phyloP scores from a whole-genome alignment of 2,888 invertebrate genomes.

The Rhabditoides inermis region DNA sequence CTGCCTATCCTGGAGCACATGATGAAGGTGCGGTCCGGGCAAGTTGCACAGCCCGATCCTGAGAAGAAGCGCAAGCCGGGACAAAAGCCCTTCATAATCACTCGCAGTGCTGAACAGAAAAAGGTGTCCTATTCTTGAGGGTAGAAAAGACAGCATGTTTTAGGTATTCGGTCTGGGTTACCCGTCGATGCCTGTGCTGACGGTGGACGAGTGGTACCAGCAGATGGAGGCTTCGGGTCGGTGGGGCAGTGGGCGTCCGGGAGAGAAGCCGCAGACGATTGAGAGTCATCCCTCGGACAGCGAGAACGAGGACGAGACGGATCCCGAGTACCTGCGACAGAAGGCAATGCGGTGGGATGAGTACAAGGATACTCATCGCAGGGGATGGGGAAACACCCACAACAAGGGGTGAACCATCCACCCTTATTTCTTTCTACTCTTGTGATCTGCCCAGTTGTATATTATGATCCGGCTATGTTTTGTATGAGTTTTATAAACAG shows the following conservation, averaged over 20 bases:
- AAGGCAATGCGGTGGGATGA: conserved; percentile 38
- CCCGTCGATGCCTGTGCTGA: conserved; percentile 81
- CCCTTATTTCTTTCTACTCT: background rate
- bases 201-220: conserved; percentile 89
- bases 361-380: conserved; percentile 45
- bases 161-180: conserved; percentile 82
- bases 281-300: conserved; percentile 16
- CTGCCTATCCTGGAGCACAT: conserved; percentile 19
- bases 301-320: conserved; percentile 28
- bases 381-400: conserved; percentile 49
- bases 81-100: conserved; percentile 73
- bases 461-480: no score
- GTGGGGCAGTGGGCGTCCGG: conserved; percentile 9
- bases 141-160: background rate
- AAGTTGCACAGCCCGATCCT: conserved; percentile 1
- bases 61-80: conserved; percentile 1
- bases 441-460: no score
- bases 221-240: conserved; percentile 69
- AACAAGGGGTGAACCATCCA: conserved; percentile 40
- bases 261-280: background rate
- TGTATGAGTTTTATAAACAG: background rate
- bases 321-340: conserved; percentile 18
- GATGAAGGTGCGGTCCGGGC: conserved; percentile 15
- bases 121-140: conserved; percentile 52
- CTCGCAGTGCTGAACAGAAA: conserved; percentile 78